A percentile compares a stretch with the other conserved stretches of the same genome.
phyloP scores from a whole-genome alignment of 2,797 vertebrate species.

The Pseudochirops cupreus region DNA sequence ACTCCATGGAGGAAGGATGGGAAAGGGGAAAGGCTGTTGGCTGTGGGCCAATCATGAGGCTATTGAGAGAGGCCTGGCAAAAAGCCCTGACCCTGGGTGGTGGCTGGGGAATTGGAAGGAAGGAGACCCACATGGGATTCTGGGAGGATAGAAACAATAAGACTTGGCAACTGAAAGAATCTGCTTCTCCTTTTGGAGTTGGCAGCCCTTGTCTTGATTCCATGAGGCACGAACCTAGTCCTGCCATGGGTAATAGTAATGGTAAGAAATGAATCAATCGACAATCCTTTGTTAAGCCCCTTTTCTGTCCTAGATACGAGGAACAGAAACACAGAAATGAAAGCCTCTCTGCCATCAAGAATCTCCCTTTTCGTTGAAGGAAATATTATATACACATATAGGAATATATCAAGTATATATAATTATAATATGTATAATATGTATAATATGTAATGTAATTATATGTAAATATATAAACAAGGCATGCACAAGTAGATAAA shows the following conservation, averaged over 20 bases:
- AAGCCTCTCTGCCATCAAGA: background rate
- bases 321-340: background rate
- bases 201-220: background rate
- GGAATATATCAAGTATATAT: background rate
- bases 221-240: background rate
- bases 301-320: background rate
- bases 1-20: background rate
- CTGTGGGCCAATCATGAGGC: background rate
- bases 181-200: background rate
- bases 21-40: background rate
- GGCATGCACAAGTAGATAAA: background rate
- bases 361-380: background rate
- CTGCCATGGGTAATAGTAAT: background rate
- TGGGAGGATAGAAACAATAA: background rate
- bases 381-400: background rate
- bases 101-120: background rate
- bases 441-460: too few species aligned
- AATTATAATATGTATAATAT: too few species aligned
- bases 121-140: background rate
- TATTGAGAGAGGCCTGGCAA: background rate
- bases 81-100: background rate
- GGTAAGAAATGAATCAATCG: background rate
- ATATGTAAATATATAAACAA: background rate
- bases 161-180: background rate
- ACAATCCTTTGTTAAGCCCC: background rate